phyloP scores from a whole-genome alignment of 2,888 invertebrate species.

The Drosophila ustulata region DNA sequence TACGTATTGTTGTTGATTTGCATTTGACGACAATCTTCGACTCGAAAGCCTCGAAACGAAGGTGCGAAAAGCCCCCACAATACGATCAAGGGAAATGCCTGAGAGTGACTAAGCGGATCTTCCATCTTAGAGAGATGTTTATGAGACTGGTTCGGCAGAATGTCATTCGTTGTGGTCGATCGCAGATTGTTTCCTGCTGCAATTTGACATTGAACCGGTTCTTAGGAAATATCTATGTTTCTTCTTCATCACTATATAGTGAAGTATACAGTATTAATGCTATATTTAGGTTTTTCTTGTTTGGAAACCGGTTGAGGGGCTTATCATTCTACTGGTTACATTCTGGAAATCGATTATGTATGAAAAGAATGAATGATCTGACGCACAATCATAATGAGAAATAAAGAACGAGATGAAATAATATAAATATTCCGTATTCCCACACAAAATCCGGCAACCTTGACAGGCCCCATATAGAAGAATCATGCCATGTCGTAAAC shows the following conservation, averaged over 20 bases:
- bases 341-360: constrained; percentile 25
- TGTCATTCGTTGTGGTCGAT: constrained; percentile 9
- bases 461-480: constrained; percentile 30
- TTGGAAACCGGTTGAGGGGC: constrained; percentile 54
- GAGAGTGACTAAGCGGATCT: constrained; percentile 13
- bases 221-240: constrained; percentile 36
- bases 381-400: constrained; percentile 14
- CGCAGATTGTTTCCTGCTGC: constrained; percentile 51
- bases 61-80: constrained; percentile 18
- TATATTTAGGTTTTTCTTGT: constrained; percentile 43
- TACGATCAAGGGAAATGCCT: constrained; percentile 9
- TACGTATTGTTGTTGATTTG: constrained; percentile 1
- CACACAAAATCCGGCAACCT: constrained; percentile 28
- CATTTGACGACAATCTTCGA: constrained; percentile 2
- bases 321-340: constrained; percentile 54
- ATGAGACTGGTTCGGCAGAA: constrained; percentile 3
- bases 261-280: neutral
- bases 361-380: constrained; percentile 1
- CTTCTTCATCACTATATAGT: constrained; percentile 32
- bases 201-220: constrained; percentile 47
- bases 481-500: constrained; percentile 20
- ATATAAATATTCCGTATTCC: constrained; percentile 11
- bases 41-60: neutral
- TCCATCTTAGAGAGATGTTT: constrained; percentile 6
- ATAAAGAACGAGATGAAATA: constrained; percentile 11